phyloP scores from a whole-genome alignment of 1,140 invertebrate species.

The Bemisia tabaci region DNA sequence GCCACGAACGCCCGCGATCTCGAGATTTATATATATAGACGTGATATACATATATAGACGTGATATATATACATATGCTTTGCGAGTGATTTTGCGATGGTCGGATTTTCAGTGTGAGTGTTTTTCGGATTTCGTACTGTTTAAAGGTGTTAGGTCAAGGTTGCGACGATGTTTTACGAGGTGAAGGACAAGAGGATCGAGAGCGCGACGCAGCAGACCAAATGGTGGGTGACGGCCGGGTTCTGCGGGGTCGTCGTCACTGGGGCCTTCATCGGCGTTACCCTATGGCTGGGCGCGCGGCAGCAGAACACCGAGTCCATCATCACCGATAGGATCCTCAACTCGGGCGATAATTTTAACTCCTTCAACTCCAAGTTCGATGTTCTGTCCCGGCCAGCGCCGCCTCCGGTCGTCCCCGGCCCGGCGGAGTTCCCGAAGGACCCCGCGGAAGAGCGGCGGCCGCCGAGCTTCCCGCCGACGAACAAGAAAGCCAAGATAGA shows the following conservation, averaged over 20 bases:
- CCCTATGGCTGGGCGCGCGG: conserved; percentile 20
- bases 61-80: too few species aligned
- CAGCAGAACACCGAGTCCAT: conserved; percentile 3
- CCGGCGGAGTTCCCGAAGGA: conserved; percentile 9
- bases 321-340: conserved; percentile 5
- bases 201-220: conserved; percentile 12
- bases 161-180: conserved; percentile 16
- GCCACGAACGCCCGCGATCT: too few species aligned
- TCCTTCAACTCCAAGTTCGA: background rate
- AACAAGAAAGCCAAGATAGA: conserved; percentile 18
- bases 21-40: too few species aligned
- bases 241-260: conserved; percentile 20
- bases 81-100: background rate
- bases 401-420: conserved; percentile 5
- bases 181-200: conserved; percentile 17
- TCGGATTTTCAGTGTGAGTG: background rate
- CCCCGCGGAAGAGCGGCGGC: conserved; percentile 6
- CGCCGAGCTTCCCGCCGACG: conserved; percentile 9
- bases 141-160: background rate
- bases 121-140: background rate
- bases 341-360: conserved; percentile 2
- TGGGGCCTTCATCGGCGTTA: conserved; percentile 20
- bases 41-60: too few species aligned
- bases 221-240: conserved; percentile 23
- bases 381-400: conserved; percentile 7